These are phyloP conservation scores for Rhodophaea formosa DNA, from an alignment of 2,888 invertebrate genomes.

Conservation along the genomic window DNA sequence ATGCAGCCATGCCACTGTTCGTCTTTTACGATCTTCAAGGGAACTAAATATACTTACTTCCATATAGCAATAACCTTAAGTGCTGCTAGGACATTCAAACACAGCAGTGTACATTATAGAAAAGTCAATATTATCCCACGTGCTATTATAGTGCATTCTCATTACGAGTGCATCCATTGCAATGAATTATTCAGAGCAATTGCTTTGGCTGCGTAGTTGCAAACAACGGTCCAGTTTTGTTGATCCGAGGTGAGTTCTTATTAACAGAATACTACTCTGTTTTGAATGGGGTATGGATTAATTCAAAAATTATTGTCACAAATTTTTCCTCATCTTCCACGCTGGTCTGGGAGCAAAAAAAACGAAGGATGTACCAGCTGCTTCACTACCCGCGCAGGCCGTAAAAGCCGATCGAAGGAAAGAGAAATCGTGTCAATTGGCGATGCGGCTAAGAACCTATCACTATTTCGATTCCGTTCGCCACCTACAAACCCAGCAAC, in stretches of 20 bases:
- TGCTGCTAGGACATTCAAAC: slow-evolving; percentile 2
- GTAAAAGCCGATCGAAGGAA: too few species aligned
- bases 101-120: slow-evolving; percentile 9
- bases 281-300: background rate
- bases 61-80: slow-evolving; percentile 4
- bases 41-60: too few species aligned
- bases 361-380: too few species aligned
- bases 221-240: background rate
- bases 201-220: slow-evolving; percentile 6
- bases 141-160: slow-evolving; percentile 5
- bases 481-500: too few species aligned
- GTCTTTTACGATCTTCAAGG: too few species aligned
- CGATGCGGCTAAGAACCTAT: too few species aligned
- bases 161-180: slow-evolving; percentile 8
- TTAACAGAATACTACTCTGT: background rate
- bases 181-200: slow-evolving; percentile 14
- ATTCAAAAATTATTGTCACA: background rate
- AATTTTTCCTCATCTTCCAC: background rate
- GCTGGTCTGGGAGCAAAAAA: too few species aligned
- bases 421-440: too few species aligned
- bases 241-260: background rate
- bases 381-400: too few species aligned
- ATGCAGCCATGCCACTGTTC: too few species aligned
- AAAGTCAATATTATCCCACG: slow-evolving; percentile 13
- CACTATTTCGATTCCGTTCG: too few species aligned